A percentile compares a stretch with the other conserved stretches of the same genome.
phyloP scores from a whole-genome alignment of 2,797 vertebrate genomes.

The Aphelocoma californica region DNA sequence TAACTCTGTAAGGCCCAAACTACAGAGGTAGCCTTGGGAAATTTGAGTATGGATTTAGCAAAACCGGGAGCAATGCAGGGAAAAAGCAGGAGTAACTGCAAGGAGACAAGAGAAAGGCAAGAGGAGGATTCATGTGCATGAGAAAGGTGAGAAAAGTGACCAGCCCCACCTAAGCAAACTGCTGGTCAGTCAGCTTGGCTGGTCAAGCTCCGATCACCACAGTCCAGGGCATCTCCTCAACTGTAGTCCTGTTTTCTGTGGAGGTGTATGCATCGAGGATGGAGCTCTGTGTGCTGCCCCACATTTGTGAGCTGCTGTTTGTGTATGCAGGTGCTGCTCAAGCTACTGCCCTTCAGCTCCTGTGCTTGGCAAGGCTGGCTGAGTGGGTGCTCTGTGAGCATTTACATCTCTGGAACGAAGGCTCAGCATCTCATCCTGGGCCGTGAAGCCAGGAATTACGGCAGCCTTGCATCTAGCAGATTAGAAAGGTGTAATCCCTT shows the following conservation, averaged over 20 bases:
- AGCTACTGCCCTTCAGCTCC: not conserved
- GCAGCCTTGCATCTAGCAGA: not conserved
- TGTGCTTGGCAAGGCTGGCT: not conserved
- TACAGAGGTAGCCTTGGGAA: not conserved
- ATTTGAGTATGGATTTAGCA: not conserved
- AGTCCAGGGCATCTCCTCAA: not conserved
- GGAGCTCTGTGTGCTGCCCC: not conserved
- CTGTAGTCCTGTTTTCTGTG: not conserved
- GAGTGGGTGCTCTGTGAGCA: not conserved
- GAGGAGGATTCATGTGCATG: rapidly evolving
- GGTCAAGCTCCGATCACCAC: rapidly evolving
- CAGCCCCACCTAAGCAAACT: not conserved
- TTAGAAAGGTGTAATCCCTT: not conserved
- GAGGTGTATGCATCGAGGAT: rapidly evolving
- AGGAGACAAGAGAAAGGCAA: not conserved
- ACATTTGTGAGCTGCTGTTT: not conserved
- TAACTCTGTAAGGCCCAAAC: not conserved
- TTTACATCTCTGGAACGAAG: not conserved
- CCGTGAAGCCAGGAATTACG: not conserved
- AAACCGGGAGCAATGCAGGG: not conserved
- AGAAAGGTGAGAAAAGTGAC: not conserved
- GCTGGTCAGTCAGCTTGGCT: not conserved
- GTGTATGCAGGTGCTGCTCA: not conserved
- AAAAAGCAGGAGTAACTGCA: not conserved
- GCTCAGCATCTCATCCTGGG: not conserved